Conservation (phyloP, 2,797 vertebrate species). For the Rhabdophis nuchalis region DNA sequence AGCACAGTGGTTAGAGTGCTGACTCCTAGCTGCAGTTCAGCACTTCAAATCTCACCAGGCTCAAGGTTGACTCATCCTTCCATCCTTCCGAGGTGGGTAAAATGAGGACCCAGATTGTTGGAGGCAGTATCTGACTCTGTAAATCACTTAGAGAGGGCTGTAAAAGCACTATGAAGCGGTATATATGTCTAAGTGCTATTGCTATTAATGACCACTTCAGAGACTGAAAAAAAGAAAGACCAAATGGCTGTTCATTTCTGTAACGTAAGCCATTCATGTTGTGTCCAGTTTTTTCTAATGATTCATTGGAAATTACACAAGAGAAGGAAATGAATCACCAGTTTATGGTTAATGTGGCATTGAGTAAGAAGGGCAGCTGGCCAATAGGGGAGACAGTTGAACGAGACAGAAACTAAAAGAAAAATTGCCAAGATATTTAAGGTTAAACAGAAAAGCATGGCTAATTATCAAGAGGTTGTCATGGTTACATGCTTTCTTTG, state of each 20-base stretch:
- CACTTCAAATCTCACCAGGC: no score
- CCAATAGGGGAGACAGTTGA: slow-evolving; percentile 42
- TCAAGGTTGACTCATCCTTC: no score
- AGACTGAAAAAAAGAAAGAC: slow-evolving; percentile 54
- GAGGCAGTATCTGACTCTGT: no score
- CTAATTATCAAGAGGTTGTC: slow-evolving; percentile 48
- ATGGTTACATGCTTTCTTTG: slow-evolving; percentile 25
- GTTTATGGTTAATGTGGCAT: slow-evolving; percentile 45
- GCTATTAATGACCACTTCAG: slow-evolving; percentile 9
- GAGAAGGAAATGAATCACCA: slow-evolving; percentile 62
- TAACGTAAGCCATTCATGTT: slow-evolving; percentile 39
- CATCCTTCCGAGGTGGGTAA: no score
- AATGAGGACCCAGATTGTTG: no score
- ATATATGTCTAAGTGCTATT: no score
- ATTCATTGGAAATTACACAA: slow-evolving; percentile 66
- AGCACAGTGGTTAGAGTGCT: no score
- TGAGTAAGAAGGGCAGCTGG: slow-evolving; percentile 35
- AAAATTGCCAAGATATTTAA: slow-evolving; percentile 30
- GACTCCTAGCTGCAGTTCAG: no score
- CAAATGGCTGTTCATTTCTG: slow-evolving; percentile 54
- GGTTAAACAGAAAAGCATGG: slow-evolving; percentile 37
- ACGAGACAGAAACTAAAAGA: slow-evolving; percentile 38
- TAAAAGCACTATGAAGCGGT: no score
- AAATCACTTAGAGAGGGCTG: no score
- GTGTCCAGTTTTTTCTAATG: slow-evolving; percentile 55